A percentile compares a stretch with the other conserved stretches of the same genome.
These are phyloP conservation scores for Scomberomorus guttatus DNA, from an alignment of 2,797 vertebrate genomes.

Conservation along the genomic window DNA sequence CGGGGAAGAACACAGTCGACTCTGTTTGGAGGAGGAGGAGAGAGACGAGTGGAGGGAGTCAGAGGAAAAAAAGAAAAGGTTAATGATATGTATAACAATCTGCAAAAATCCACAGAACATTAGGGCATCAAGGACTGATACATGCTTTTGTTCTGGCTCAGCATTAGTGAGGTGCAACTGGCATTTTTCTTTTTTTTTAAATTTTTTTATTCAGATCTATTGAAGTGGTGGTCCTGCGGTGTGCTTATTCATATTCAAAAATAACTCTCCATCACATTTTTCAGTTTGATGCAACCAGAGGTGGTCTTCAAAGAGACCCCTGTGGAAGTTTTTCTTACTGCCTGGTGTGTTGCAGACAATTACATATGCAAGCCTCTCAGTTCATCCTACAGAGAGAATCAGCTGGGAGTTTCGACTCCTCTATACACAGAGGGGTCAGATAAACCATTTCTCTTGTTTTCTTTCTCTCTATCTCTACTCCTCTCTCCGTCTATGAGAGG, in stretches of 20 bases:
- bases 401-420: conserved; percentile 51
- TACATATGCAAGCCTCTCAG: conserved; percentile 52
- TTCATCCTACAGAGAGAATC: conserved; percentile 50
- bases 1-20: conserved; percentile 91
- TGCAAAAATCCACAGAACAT: conserved; percentile 62
- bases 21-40: conserved; percentile 62
- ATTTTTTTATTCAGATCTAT: conserved; percentile 29
- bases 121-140: conserved; percentile 35
- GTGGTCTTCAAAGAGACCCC: conserved; percentile 73
- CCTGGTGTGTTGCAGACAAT: conserved; percentile 61
- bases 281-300: conserved; percentile 59
- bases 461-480: conserved; percentile 14
- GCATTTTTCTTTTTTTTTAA: too few relatives aligned
- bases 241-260: conserved; percentile 69
- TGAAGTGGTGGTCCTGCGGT: conserved; percentile 69
- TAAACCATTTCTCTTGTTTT: conserved; percentile 40
- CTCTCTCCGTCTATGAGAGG: conserved; percentile 45
- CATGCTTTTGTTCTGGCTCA: conserved; percentile 58
- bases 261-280: conserved; percentile 63
- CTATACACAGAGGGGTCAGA: conserved; percentile 43
- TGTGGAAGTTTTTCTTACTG: conserved; percentile 51
- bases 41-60: conserved; percentile 19
- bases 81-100: conserved; percentile 62
- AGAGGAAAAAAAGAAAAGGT: conserved; percentile 32
- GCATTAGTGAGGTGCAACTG: conserved; percentile 44